Base-by-base conservation (phyloP, 2,888 invertebrate genomes). In the Cheilosia soror region DNA sequence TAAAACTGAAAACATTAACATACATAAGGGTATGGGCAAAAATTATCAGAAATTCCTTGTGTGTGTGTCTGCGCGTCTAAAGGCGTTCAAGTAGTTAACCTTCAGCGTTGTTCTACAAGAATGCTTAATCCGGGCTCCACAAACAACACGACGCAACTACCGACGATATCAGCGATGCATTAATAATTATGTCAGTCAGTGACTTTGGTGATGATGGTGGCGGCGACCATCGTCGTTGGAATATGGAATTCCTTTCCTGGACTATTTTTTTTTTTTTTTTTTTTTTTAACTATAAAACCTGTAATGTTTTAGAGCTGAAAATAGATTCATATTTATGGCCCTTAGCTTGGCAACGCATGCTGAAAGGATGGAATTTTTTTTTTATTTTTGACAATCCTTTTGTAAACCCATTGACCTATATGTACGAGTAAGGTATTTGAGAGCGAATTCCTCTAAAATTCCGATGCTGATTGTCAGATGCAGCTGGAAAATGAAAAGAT, bases 181-280 rank as follows among this genome's bases (percentile, higher is more conserved):
- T 81, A 82, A 82, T 82, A 82, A 82, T 82, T 72, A 83, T 77
- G 77, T 83, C 82, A 77, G 72, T 83, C 60, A 83, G 55, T 72
- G 77, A 57, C 77, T 77, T 62, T 69, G 33, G 68, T 53, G 49
- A 53, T 62, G 40, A 57, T 15, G 44, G 11, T 42, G 60, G 42
- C 11, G 47, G 44, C 47, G 47, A 9, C 13, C 13, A 15, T 5
- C 44, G 25, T 37, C 44, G 63, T 69, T 75, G 68, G 47, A 63
- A 44, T 33, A 65, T 71, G 76, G 82, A 72, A 82, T 82, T 71
- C 71, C 71, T 72, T 51, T 58, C 57, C 15, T 55, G 20, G 29
- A 44, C 37, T 33, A n/a, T 9, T 44, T 44, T 40, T 15, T 47
- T 40, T 49, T 15, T 25, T 71, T 13, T 71, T 53, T 42, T 69